These are phyloP conservation scores for Cetoscarus ocellatus DNA, from an alignment of 2,797 vertebrate genomes.

Conservation along the genomic window DNA sequence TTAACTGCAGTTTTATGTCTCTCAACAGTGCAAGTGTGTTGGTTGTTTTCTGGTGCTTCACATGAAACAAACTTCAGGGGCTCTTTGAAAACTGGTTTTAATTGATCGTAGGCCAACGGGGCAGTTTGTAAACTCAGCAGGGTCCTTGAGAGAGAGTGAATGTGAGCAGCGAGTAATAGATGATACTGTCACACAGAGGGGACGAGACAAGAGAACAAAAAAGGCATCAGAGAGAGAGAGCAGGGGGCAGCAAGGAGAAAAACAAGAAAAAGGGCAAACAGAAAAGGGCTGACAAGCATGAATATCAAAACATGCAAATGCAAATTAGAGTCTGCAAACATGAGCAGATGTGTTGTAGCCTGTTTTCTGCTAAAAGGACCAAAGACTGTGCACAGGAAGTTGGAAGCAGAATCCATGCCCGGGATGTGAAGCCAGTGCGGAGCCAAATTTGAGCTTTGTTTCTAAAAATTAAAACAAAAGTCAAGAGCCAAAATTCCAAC, in stretches of 20 bases:
- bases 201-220: slow-evolving; percentile 24
- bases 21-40: slow-evolving; percentile 6
- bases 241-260: slow-evolving; percentile 9
- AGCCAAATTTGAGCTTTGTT: neutral
- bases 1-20: neutral
- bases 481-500: neutral
- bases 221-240: slow-evolving; percentile 16
- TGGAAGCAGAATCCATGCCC: neutral
- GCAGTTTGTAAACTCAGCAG: slow-evolving; percentile 60
- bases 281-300: slow-evolving; percentile 1
- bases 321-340: neutral
- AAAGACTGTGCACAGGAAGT: neutral
- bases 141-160: slow-evolving; percentile 42
- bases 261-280: slow-evolving; percentile 6
- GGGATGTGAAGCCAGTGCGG: neutral
- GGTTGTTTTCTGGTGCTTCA: neutral
- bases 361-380: slow-evolving; percentile 1
- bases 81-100: slow-evolving; percentile 39
- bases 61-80: slow-evolving; percentile 40
- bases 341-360: neutral
- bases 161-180: slow-evolving; percentile 41
- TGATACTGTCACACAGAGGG: slow-evolving; percentile 31
- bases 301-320: slow-evolving; percentile 4
- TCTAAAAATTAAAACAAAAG: neutral
- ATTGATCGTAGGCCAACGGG: slow-evolving; percentile 49